Conservation (phyloP, 2,113 vertebrate genomes). For the Plectropomus leopardus region DNA sequence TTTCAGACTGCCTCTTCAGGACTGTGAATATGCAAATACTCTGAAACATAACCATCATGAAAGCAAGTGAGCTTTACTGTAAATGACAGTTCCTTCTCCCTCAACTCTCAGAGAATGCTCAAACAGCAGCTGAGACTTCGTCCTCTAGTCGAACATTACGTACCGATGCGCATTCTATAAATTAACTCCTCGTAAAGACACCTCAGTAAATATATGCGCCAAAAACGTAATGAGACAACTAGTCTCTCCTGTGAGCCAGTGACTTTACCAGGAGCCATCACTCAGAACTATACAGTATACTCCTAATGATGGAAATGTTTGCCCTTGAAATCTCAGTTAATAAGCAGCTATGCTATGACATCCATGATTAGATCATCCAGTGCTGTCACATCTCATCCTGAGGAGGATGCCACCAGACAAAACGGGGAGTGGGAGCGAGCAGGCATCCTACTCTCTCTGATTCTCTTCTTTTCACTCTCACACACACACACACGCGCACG, state of each 20-base stretch:
- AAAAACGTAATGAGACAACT: conserved; percentile 49
- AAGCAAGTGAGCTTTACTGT: conserved; percentile 55
- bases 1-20: conserved; percentile 35
- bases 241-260: conserved; percentile 55
- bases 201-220: conserved; percentile 30
- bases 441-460: conserved; percentile 41
- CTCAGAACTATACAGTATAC: conserved; percentile 40
- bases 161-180: conserved; percentile 39
- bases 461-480: conserved; percentile 29
- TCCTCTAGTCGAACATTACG: conserved; percentile 24
- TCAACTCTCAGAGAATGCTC: conserved; percentile 51
- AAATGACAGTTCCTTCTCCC: conserved; percentile 53
- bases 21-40: conserved; percentile 48
- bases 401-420: conserved; percentile 77
- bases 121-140: conserved; percentile 27
- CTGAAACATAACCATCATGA: conserved; percentile 38
- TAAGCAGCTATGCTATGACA: conserved; percentile 81
- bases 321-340: conserved; percentile 83
- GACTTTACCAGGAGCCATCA: conserved; percentile 70
- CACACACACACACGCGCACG: conserved; percentile 7
- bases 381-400: conserved; percentile 77
- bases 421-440: conserved; percentile 58
- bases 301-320: conserved; percentile 75
- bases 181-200: conserved; percentile 44
- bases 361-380: conserved; percentile 78